phyloP scores from a whole-genome alignment of 2,797 vertebrate species.

The Enteromius paludinosus region DNA sequence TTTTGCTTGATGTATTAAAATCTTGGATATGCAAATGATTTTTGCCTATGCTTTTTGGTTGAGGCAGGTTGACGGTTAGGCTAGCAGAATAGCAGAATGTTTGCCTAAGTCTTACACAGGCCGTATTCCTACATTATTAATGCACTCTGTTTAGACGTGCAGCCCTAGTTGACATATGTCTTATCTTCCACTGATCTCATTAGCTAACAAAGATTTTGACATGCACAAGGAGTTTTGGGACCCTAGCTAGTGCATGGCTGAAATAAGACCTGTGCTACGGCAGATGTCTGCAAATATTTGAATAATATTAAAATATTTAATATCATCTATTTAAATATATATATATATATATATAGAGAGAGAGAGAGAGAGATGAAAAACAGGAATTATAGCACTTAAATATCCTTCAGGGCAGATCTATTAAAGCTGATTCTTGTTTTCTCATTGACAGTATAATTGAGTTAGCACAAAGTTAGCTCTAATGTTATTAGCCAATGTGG shows the following conservation, averaged over 20 bases:
- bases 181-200: slow-evolving; percentile 20
- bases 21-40: background rate
- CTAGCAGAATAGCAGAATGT: slow-evolving; percentile 23
- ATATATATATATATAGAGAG: no score
- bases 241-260: background rate
- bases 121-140: slow-evolving; percentile 33
- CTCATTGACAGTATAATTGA: background rate
- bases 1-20: background rate
- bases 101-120: slow-evolving; percentile 13
- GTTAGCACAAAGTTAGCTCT: background rate
- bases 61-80: background rate
- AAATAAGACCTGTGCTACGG: background rate
- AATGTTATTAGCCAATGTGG: background rate
- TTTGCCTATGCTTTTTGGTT: background rate
- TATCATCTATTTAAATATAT: background rate
- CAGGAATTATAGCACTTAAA: background rate
- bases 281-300: background rate
- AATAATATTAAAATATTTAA: slow-evolving; percentile 3
- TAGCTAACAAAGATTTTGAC: slow-evolving; percentile 32
- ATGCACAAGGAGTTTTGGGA: background rate
- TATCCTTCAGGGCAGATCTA: background rate
- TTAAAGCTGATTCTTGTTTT: background rate
- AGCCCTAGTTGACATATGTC: slow-evolving; percentile 32
- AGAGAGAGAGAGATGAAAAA: background rate
- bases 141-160: slow-evolving; percentile 26